phyloP scores from a whole-genome alignment of 92 coral and sea anemone species.

The Epizoanthus stellaris region DNA sequence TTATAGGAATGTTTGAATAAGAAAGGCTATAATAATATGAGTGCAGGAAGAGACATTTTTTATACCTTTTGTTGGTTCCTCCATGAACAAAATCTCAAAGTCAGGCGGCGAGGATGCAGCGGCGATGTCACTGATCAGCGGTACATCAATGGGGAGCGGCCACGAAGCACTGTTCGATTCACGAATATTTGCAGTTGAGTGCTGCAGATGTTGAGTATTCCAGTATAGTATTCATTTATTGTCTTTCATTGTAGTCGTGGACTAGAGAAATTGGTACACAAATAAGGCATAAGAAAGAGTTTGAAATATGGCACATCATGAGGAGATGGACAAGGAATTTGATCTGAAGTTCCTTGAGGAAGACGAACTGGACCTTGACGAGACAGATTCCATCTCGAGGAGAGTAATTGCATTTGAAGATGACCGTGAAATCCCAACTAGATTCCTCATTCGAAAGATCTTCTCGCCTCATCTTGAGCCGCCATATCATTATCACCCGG shows the following conservation, averaged over 20 bases:
- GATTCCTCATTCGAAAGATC: constrained; percentile 77
- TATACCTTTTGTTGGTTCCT: no score
- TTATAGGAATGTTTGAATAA: no score
- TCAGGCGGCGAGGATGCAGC: background rate
- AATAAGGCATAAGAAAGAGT: no score
- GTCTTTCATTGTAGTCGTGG: no score
- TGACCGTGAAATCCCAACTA: constrained; percentile 78
- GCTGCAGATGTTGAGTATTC: no score
- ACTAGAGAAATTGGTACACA: no score
- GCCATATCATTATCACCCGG: constrained; percentile 79
- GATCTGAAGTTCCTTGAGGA: constrained; percentile 76
- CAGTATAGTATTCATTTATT: no score
- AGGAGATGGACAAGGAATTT: constrained; percentile 50
- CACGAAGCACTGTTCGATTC: constrained; percentile 21
- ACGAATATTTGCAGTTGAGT: no score
- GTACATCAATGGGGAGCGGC: background rate
- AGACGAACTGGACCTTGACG: constrained; percentile 61
- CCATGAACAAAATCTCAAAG: background rate
- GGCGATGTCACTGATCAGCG: constrained; percentile 6
- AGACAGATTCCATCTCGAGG: constrained; percentile 76
- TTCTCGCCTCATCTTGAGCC: constrained; percentile 88
- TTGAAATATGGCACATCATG: constrained; percentile 64
- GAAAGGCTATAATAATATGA: no score
- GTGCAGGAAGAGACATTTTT: no score
- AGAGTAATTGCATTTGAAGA: constrained; percentile 71